Evolutionary conservation across 2,888 invertebrate genomes (phyloP).

Genomic region (Tenodera sinensis): DNA sequence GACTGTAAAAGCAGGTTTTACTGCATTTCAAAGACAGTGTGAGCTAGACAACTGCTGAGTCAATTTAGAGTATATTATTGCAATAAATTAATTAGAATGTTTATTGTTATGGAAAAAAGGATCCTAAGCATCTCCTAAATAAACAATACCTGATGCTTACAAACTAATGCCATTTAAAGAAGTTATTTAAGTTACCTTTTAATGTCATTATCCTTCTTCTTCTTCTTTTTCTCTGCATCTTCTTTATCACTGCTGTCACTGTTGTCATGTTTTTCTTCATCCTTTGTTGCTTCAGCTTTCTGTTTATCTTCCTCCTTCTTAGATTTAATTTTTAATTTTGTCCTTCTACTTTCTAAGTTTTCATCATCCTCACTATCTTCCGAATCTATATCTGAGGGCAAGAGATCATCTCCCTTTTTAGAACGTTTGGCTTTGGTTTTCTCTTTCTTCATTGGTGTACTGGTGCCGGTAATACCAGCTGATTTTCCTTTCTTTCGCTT

Average conservation of each 20-base stretch:
- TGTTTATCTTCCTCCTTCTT: not conserved
- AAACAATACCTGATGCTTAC: too few relatives aligned
- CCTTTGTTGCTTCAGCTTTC: not conserved
- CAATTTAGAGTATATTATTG: too few relatives aligned
- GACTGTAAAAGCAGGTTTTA: too few relatives aligned
- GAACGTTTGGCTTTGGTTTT: not conserved
- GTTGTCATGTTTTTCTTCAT: not conserved
- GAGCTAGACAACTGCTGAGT: too few relatives aligned
- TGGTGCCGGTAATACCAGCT: not conserved
- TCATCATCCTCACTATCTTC: not conserved
- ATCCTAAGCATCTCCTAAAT: too few relatives aligned
- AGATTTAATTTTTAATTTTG: not conserved
- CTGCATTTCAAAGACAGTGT: too few relatives aligned
- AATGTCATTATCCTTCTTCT: not conserved
- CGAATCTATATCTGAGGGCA: not conserved
- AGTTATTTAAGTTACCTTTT: not conserved
- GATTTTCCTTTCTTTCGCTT: not conserved
- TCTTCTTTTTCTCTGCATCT: not conserved
- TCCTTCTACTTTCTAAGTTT: not conserved
- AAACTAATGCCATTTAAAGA: too few relatives aligned
- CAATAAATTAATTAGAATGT: too few relatives aligned
- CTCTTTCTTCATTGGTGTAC: not conserved
- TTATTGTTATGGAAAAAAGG: too few relatives aligned
- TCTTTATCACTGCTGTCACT: not conserved
- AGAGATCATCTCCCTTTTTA: not conserved